Percentiles rank a stretch among this genome's conserved stretches.
Conservation (phyloP, 1,140 invertebrate species). For the Spodoptera frugiperda region DNA sequence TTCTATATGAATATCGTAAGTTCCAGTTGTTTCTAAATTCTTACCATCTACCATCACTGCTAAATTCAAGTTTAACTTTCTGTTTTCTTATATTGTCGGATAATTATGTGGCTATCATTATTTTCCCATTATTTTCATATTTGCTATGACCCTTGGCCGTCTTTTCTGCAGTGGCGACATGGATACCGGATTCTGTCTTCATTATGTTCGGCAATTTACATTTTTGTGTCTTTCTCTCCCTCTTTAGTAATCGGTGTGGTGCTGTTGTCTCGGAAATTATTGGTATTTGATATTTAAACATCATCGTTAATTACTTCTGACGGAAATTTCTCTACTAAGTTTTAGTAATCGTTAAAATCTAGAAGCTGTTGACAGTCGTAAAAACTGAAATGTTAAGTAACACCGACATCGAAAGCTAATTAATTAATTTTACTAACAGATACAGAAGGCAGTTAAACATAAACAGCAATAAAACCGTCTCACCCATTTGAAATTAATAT, state of each 20-base stretch:
- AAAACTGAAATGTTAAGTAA: background rate
- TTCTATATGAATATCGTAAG: slow-evolving; percentile 7
- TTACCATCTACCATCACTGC: background rate
- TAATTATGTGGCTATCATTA: slow-evolving; percentile 41
- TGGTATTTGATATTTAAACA: background rate
- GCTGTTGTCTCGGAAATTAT: background rate
- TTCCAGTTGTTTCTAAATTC: background rate
- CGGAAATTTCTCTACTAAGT: no score
- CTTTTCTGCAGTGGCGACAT: slow-evolving; percentile 20
- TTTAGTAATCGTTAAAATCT: no score
- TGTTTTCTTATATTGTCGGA: slow-evolving; percentile 22
- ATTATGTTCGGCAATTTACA: slow-evolving; percentile 10
- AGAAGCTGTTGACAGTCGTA: no score
- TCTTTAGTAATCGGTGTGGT: background rate
- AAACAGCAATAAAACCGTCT: background rate
- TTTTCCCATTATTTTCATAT: slow-evolving; percentile 43
- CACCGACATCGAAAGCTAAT: no score
- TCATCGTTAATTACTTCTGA: background rate
- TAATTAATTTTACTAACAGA: no score
- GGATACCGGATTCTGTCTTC: slow-evolving; percentile 14
- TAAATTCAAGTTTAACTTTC: slow-evolving; percentile 36
- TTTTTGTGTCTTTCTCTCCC: slow-evolving; percentile 18
- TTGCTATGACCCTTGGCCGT: slow-evolving; percentile 29
- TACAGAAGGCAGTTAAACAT: background rate
- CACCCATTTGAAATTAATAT: background rate